These are phyloP conservation scores for Metallyticus violacea DNA, from an alignment of 2,888 invertebrate genomes.

Conservation along the genomic window DNA sequence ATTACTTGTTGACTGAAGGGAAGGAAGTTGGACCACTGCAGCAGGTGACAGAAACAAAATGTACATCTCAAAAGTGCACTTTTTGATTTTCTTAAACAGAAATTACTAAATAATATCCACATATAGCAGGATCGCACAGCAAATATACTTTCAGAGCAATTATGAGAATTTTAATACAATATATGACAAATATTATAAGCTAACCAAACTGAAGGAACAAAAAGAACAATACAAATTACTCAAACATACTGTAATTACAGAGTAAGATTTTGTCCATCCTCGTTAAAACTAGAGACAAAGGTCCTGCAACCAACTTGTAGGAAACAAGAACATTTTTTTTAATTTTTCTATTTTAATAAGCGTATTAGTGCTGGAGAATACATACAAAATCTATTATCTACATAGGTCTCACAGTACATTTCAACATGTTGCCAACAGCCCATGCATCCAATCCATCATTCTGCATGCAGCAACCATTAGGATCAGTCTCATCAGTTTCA, in stretches of 20 bases:
- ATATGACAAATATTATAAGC: background rate
- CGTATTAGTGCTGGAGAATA: slow-evolving; percentile 31
- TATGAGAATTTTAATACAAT: background rate
- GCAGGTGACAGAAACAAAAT: background rate
- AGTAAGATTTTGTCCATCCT: background rate
- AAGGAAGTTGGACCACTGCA: background rate
- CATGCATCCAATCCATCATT: slow-evolving; percentile 11
- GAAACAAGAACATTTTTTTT: background rate
- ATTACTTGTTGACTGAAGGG: background rate
- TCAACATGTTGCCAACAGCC: background rate
- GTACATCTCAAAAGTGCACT: background rate
- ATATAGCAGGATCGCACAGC: background rate
- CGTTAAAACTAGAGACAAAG: slow-evolving; percentile 10
- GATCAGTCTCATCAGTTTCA: slow-evolving; percentile 24
- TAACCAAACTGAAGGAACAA: background rate
- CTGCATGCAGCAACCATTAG: slow-evolving; percentile 7
- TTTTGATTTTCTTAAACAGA: background rate
- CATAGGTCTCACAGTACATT: background rate
- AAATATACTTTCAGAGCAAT: no score
- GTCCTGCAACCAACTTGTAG: background rate
- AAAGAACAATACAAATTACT: background rate
- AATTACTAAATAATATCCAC: background rate
- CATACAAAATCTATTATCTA: slow-evolving; percentile 27
- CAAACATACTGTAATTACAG: background rate
- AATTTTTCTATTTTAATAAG: slow-evolving; percentile 16